phyloP scores from a whole-genome alignment of 2,888 invertebrate genomes.

The Euzophera pinguis region DNA sequence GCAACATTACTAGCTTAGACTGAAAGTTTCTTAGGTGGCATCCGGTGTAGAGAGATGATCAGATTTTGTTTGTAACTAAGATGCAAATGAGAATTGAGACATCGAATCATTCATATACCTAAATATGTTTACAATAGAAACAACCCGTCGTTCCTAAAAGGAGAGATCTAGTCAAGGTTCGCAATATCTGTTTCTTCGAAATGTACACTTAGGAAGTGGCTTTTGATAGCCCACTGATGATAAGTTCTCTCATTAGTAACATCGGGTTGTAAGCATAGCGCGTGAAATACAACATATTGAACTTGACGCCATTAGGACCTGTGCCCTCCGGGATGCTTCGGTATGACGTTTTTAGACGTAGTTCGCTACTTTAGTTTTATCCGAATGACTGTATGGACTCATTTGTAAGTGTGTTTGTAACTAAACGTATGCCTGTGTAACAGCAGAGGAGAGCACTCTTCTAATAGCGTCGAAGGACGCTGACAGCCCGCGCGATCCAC shows the following conservation, averaged over 20 bases:
- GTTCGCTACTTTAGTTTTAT: constrained; percentile 2
- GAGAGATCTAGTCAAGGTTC: constrained; percentile 36
- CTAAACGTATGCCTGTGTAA: neutral
- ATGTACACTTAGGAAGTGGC: constrained; percentile 13
- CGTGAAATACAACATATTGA: constrained; percentile 33
- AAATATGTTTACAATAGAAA: constrained; percentile 34
- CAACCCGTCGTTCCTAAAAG: constrained; percentile 51
- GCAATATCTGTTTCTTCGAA: constrained; percentile 17
- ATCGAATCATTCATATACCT: constrained; percentile 32
- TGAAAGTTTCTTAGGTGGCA: constrained; percentile 43
- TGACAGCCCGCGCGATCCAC: constrained; percentile 27
- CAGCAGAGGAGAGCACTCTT: constrained; percentile 3
- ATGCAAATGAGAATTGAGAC: constrained; percentile 58
- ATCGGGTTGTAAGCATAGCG: constrained; percentile 48
- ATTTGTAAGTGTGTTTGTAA: neutral
- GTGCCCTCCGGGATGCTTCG: constrained; percentile 26
- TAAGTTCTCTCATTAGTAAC: constrained; percentile 46
- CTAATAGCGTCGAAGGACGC: constrained; percentile 5
- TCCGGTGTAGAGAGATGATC: constrained; percentile 32
- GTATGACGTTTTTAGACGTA: constrained; percentile 14
- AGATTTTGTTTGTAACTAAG: constrained; percentile 32
- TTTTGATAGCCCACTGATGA: constrained; percentile 24
- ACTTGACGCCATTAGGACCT: constrained; percentile 32
- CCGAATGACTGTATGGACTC: constrained; percentile 2
- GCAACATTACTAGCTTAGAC: constrained; percentile 44